Evolutionary conservation across 2,113 vertebrate species (phyloP), one percentile per base, ranked within the genome.

Genomic region (Syngnathus scovelli): DNA sequence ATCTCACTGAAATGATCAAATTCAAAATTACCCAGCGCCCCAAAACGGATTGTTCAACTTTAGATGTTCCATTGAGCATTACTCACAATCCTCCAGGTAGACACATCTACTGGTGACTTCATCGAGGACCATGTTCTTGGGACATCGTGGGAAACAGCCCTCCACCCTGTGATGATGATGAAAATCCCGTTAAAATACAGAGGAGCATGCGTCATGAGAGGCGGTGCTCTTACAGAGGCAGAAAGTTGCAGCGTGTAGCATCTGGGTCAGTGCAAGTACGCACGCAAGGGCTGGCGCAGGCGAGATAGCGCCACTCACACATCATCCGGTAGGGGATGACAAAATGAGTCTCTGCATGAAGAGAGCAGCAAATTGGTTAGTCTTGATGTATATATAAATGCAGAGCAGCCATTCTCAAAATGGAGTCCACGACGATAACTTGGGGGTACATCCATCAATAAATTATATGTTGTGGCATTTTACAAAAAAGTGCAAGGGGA

Each of bases 31-130:
- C 8, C 19, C 59, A 23, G 5, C 15, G 43, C 4, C 12, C 61
- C 21, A 56, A 13, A 63, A 23, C 18, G 5, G 46, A 52, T n/a
- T 37, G 13, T n/a, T 66, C 44, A 37, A 66, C 9, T 5, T 66
- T 39, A 1, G 18, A 38, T n/a, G 2, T 60, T 11, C 1, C 16
- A 18, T 43, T 46, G 21, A 1, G 0, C 37, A 39, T 10, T 21
- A 96, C 96, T 94, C 88, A 99, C 97, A 99, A 82, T 99, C 97
- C 87, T 93, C 94, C 70, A 82, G 90, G 88, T 96, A 95, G 74
- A 99, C 97, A 86, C 97, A 99, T 90, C 94, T 94, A 78, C 94
- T 90, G 6, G 96, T 98, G 81, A 96, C 71, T 70, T 99, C 97
- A 90, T 99, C 97, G 38, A 99, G 92, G 61, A 99, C 91, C 97